These are phyloP conservation scores for Pseudomugil gertrudae DNA, from an alignment of 2,797 vertebrate species.

Conservation along the genomic window DNA sequence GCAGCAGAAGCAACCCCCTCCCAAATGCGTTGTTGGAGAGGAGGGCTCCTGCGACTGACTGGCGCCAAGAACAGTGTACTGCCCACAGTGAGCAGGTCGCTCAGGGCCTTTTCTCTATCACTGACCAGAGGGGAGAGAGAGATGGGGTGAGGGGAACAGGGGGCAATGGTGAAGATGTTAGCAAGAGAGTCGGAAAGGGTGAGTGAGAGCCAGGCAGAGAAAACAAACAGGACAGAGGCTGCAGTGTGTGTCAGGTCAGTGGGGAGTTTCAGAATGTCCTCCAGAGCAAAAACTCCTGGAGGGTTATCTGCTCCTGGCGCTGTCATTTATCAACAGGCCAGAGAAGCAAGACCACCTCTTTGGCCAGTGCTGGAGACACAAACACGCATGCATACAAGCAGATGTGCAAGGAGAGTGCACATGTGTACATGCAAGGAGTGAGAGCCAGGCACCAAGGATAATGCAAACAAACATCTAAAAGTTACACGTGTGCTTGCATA, in stretches of 20 bases:
- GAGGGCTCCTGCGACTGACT: conserved; percentile 93
- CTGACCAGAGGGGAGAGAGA: conserved; percentile 85
- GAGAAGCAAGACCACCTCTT: conserved; percentile 67
- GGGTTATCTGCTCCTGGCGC: conserved; percentile 95
- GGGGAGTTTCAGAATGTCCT: conserved; percentile 99
- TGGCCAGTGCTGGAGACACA: conserved; percentile 32
- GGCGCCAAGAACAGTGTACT: conserved; percentile 93
- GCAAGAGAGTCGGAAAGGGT: conserved; percentile 66
- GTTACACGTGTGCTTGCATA: neutral
- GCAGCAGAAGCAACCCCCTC: conserved; percentile 68
- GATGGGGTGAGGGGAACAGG: conserved; percentile 28
- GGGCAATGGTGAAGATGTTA: conserved; percentile 64
- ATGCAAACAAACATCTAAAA: conserved; percentile 11
- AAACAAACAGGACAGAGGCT: conserved; percentile 98
- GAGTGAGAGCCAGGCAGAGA: conserved; percentile 92
- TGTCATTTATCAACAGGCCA: conserved; percentile 96
- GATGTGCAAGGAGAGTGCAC: conserved; percentile 47
- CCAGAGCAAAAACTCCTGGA: conserved; percentile 86
- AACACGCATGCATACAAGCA: conserved; percentile 30
- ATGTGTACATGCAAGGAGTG: conserved; percentile 42
- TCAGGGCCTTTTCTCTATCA: conserved; percentile 94
- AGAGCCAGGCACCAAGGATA: too few species aligned
- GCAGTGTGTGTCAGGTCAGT: conserved; percentile 95
- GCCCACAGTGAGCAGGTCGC: conserved; percentile 93
- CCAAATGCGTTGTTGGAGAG: conserved; percentile 69